Conservation (phyloP, 2,113 vertebrate species). For the Puntigrus tetrazona region DNA sequence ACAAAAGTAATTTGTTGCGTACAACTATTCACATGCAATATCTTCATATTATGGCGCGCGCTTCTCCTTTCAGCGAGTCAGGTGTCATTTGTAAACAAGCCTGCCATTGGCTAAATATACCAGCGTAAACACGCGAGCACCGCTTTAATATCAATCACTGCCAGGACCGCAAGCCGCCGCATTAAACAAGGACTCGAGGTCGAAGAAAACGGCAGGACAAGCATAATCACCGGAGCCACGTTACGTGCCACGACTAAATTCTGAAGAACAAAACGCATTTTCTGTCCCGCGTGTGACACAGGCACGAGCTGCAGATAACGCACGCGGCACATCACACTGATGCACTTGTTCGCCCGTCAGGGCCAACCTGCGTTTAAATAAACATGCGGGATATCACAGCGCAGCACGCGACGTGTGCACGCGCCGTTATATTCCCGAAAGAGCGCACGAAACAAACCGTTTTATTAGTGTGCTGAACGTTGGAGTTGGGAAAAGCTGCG, state of each 20-base stretch:
- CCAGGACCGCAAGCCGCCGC: not conserved
- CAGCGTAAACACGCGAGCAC: not conserved
- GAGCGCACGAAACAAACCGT: not conserved
- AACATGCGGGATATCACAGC: slow-evolving; percentile 25
- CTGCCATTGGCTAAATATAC: not conserved
- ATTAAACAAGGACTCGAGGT: not conserved
- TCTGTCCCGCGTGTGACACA: not conserved
- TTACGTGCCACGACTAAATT: not conserved
- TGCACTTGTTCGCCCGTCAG: slow-evolving; percentile 49
- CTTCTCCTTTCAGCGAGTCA: not conserved
- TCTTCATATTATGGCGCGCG: not conserved
- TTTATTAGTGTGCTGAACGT: not conserved
- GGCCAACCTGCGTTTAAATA: slow-evolving; percentile 40
- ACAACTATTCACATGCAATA: not conserved
- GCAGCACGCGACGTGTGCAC: not conserved
- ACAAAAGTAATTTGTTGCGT: not conserved
- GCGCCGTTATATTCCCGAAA: not conserved
- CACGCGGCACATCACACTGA: slow-evolving; percentile 7
- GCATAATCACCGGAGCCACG: not conserved
- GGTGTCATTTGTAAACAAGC: slow-evolving; percentile 1
- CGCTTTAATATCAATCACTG: not conserved
- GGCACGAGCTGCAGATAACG: not conserved
- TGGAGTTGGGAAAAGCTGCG: not conserved
- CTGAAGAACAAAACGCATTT: not conserved
- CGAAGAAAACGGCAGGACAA: not conserved